Conservation (phyloP, 1,140 invertebrate species). For the Drosophila ohnishii region DNA sequence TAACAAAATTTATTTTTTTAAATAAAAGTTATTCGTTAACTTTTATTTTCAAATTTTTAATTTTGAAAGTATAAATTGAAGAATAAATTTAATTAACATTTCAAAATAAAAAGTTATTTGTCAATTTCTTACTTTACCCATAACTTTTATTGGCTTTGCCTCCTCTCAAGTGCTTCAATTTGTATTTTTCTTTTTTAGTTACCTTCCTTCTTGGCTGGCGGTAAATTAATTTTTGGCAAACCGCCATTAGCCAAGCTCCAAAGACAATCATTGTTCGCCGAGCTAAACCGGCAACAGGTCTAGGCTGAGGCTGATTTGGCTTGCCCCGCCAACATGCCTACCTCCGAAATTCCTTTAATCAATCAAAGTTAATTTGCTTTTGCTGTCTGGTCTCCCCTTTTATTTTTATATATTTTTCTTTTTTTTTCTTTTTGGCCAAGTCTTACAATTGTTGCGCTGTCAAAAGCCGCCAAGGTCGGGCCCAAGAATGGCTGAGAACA, state of each 20-base stretch:
- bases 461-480: conserved; percentile 39
- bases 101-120: too few relatives aligned
- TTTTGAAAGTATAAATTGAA: too few relatives aligned
- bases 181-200: conserved; percentile 1
- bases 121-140: too few relatives aligned
- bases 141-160: too few relatives aligned
- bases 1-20: too few relatives aligned
- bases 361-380: conserved; percentile 72
- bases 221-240: conserved; percentile 52
- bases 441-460: conserved; percentile 36
- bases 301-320: conserved; percentile 8
- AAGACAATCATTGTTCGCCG: conserved; percentile 12
- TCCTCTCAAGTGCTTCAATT: not conserved
- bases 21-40: too few relatives aligned
- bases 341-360: conserved; percentile 64
- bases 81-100: too few relatives aligned
- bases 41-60: too few relatives aligned
- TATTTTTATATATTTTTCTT: conserved; percentile 9
- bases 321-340: conserved; percentile 31
- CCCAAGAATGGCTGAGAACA: conserved; percentile 37
- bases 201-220: not conserved
- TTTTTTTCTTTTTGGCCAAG: conserved; percentile 6
- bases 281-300: conserved; percentile 2
- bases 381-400: conserved; percentile 43
- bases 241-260: conserved; percentile 50